Evolutionary conservation across 1,140 invertebrate genomes (phyloP), one percentile per base, ranked within the genome.

Genomic region (Cydia strobilella): DNA sequence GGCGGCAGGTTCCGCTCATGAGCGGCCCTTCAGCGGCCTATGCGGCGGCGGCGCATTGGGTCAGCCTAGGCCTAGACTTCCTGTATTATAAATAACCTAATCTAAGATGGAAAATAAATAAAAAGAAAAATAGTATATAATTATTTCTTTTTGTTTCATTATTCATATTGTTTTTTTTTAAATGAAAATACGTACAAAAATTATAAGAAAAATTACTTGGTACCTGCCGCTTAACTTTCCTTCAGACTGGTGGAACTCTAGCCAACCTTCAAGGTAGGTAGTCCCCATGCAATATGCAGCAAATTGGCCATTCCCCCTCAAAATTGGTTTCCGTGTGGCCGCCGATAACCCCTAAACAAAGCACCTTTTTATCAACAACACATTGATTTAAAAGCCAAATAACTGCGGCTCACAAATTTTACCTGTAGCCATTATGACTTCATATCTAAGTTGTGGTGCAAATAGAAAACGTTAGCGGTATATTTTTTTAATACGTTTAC

Each of bases 351-450:
- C 74, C 73, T 78, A 76, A 76, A 48, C 23, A 66, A 74, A 62
- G 69, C 42, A 63, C 72, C 66, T 66, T 77, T 79, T 76, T 76
- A 77, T 71, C 76, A 78, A 74, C 76, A 75, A 51, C 75, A 75
- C 81, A 82, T 82, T 82, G 81, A 82, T 82, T 81, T 81, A 79
- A 80, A 76, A 75, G 76, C 71, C 35, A 42, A 78, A 79, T 78
- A 77, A 74, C 66, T 73, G 74, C 63, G 69, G 76, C 74, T 59
- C 74, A 79, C 78, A 77, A 77, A 79, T 78, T 73, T 42, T 48
- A 76, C 75, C 42, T 71, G 45, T 51, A 42, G 42, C 18, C 15
- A 39, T 69, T 39, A 69, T 42, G 65, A 39, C 15, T 18, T 69
- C 31, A 69, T 69, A 69, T 69, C 31, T 39, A 39, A 0, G n/a